Conservation (phyloP, 2,113 vertebrate species). For the Phaetusa simplex region DNA sequence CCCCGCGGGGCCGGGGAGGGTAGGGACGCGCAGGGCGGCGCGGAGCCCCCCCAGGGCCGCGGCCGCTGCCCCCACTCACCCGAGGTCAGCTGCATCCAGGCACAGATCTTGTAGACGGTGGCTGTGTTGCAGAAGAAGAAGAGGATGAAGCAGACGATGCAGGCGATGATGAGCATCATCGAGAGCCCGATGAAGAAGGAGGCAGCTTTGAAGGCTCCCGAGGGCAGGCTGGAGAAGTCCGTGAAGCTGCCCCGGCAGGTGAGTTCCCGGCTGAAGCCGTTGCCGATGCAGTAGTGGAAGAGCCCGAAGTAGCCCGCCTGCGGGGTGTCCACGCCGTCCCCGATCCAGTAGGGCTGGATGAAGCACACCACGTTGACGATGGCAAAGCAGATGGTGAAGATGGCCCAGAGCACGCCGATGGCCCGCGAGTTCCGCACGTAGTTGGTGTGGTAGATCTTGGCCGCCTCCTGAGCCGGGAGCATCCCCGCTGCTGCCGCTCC, state of each 20-base stretch:
- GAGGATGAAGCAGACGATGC: slow-evolving; percentile 92
- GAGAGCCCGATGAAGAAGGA: slow-evolving; percentile 96
- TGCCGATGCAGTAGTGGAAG: slow-evolving; percentile 93
- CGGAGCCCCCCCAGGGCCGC: neutral
- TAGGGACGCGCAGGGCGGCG: neutral
- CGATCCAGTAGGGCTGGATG: slow-evolving; percentile 97
- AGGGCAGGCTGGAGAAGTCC: slow-evolving; percentile 92
- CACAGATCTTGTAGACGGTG: slow-evolving; percentile 97
- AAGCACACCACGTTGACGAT: slow-evolving; percentile 95
- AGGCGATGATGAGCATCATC: slow-evolving; percentile 93
- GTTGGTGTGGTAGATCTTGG: slow-evolving; percentile 94
- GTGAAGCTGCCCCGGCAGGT: slow-evolving; percentile 94
- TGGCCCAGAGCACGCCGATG: slow-evolving; percentile 95
- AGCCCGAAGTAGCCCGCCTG: slow-evolving; percentile 97
- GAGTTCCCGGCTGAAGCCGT: slow-evolving; percentile 88
- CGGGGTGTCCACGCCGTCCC: slow-evolving; percentile 93
- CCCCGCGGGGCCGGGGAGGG: neutral
- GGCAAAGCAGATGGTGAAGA: slow-evolving; percentile 95
- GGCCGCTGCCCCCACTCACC: slow-evolving; percentile 75
- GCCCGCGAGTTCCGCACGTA: slow-evolving; percentile 94
- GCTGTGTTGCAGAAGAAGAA: slow-evolving; percentile 98
- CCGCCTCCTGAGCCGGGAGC: slow-evolving; percentile 91
- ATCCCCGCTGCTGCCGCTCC: slow-evolving; percentile 83
- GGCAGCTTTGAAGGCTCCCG: slow-evolving; percentile 93
- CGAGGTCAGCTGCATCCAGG: slow-evolving; percentile 94